These are phyloP conservation scores for Lobophora halterata DNA, from an alignment of 2,888 invertebrate genomes.

Conservation along the genomic window DNA sequence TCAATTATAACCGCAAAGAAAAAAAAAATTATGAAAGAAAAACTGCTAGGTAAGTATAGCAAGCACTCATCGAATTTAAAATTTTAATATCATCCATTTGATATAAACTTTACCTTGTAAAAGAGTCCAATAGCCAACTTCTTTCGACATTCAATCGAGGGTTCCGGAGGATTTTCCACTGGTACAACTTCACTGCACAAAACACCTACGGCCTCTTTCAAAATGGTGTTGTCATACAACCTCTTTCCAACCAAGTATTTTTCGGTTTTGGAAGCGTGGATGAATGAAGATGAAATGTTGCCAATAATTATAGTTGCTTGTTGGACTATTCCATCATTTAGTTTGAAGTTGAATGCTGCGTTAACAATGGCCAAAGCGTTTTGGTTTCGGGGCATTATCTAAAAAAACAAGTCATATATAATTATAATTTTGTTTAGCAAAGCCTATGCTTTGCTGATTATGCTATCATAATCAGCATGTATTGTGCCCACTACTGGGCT, in stretches of 20 bases:
- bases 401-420: slow-evolving; percentile 19
- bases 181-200: slow-evolving; percentile 83
- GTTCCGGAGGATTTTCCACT: slow-evolving; percentile 82
- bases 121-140: slow-evolving; percentile 87
- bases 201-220: slow-evolving; percentile 74
- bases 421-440: too few relatives aligned
- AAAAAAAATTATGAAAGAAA: too few relatives aligned
- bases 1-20: too few relatives aligned
- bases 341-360: slow-evolving; percentile 84
- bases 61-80: too few relatives aligned
- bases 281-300: slow-evolving; percentile 79
- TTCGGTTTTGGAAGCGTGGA: slow-evolving; percentile 83
- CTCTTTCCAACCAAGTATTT: slow-evolving; percentile 67
- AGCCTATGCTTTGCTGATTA: too few relatives aligned
- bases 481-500: too few relatives aligned
- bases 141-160: slow-evolving; percentile 84
- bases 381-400: slow-evolving; percentile 88
- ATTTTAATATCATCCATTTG: too few relatives aligned
- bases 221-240: slow-evolving; percentile 53
- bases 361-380: slow-evolving; percentile 90
- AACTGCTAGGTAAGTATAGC: too few relatives aligned
- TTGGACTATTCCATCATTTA: slow-evolving; percentile 53
- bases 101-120: slow-evolving; percentile 91
- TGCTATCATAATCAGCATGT: too few relatives aligned
- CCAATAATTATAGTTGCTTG: slow-evolving; percentile 83